phyloP scores from a whole-genome alignment of 2,797 vertebrate genomes.

The Pseudochromis fuscus region DNA sequence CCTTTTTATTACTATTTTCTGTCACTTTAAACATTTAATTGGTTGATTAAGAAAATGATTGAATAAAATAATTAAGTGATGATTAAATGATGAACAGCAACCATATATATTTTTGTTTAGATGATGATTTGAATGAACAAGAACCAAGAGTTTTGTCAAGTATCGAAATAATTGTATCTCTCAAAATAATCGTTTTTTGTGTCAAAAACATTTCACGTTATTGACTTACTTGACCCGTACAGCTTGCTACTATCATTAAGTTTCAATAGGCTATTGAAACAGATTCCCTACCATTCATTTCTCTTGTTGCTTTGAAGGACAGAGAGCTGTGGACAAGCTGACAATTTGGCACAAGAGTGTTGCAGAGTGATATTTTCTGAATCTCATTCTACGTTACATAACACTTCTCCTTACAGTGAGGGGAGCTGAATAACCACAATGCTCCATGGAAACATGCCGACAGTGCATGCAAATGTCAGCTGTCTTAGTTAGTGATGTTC shows the following conservation, averaged over 20 bases:
- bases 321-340: slow-evolving; percentile 33
- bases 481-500: slow-evolving; percentile 30
- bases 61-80: no score
- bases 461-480: slow-evolving; percentile 52
- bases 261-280: not conserved
- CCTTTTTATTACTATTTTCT: no score
- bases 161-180: not conserved
- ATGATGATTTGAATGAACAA: not conserved
- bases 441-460: slow-evolving; percentile 43
- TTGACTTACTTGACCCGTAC: not conserved
- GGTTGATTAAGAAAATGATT: not conserved
- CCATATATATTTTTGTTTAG: not conserved
- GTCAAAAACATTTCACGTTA: not conserved
- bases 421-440: slow-evolving; percentile 37
- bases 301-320: slow-evolving; percentile 30
- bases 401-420: slow-evolving; percentile 42
- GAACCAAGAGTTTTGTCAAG: not conserved
- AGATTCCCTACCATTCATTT: slow-evolving; percentile 17
- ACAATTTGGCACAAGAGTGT: slow-evolving; percentile 48
- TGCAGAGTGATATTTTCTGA: slow-evolving; percentile 54
- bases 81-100: no score
- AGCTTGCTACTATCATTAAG: not conserved
- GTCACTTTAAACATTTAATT: not conserved
- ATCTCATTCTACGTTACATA: slow-evolving; percentile 48
- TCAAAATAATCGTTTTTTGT: not conserved